Base-by-base conservation (phyloP, 2,888 invertebrate genomes). In the Caenorhabditis angaria region DNA sequence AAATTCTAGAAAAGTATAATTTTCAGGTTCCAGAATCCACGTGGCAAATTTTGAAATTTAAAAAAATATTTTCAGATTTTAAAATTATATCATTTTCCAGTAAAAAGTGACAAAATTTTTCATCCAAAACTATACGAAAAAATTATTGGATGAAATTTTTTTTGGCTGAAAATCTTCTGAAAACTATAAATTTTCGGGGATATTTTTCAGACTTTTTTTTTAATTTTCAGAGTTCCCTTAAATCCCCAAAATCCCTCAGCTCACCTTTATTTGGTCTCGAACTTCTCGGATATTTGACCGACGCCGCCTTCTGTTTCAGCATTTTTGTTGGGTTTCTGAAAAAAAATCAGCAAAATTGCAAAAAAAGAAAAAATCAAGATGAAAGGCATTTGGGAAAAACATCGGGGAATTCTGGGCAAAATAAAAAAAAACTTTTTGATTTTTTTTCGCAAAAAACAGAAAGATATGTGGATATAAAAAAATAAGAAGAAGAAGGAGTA, bases 351-450 rank as follows among this genome's bases (percentile, higher is more conserved):
- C 60, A 67, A 67, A 67, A 67, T 61, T 61, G 61, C 61, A 61
- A 67, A 51, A 67, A 67, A 56, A 61, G 56, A 67, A 61, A 65
- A 54, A 93, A 93, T 35, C 14, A 14, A 35, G 14, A 10, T 10
- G 14, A 35, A 35, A 35, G 6, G 35, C 8, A 35, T 35, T 6
- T 10, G 22, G 3, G 51, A 25, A 51, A 51, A 51, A 22, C 51
- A 51, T 24, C 22, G n/a, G 51, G 25, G 51, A 51, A 51, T 24
- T 51, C 51, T 10, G 14, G 35, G 35, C 6, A 35, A 14, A 35
- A 51, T 22, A 51, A n/a, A n/a, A 48, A 51, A n/a, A 22, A 18
- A 18, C 41, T 41, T 5, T 41, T 41, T 41, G 41, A 41, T 41
- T 41, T 18, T 41, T 41, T 41, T n/a, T n/a, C n/a, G n/a, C n/a